phyloP scores from a whole-genome alignment of 2,113 vertebrate genomes.

The Struthio camelus region DNA sequence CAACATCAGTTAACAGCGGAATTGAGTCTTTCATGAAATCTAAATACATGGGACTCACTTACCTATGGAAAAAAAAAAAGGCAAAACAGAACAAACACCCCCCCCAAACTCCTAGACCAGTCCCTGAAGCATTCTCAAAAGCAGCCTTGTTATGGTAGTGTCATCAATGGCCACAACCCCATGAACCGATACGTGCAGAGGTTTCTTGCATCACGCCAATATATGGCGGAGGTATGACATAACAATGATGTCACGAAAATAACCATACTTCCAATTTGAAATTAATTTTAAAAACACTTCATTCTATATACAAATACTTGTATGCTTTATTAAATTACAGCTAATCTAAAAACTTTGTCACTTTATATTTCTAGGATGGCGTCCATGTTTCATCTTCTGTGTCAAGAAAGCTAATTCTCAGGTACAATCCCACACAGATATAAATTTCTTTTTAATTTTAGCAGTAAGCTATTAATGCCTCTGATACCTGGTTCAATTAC shows the following conservation, averaged over 20 bases:
- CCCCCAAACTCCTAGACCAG: neutral
- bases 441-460: neutral
- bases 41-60: neutral
- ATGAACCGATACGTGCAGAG: neutral
- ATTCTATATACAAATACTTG: neutral
- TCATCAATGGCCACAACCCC: neutral
- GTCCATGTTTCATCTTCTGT: neutral
- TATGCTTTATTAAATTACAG: neutral
- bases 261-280: neutral
- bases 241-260: neutral
- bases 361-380: neutral
- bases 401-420: neutral
- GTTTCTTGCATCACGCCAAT: neutral
- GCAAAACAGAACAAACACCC: neutral
- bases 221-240: neutral
- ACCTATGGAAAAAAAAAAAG: neutral
- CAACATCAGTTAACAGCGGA: neutral
- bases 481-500: neutral
- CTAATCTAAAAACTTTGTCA: neutral
- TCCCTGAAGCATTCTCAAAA: neutral
- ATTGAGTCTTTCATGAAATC: neutral
- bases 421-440: neutral
- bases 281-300: neutral
- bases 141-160: neutral
- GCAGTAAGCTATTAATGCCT: neutral